Evolutionary conservation across 2,797 vertebrate genomes (phyloP).

Genomic region (Leptodactylus fallax): DNA sequence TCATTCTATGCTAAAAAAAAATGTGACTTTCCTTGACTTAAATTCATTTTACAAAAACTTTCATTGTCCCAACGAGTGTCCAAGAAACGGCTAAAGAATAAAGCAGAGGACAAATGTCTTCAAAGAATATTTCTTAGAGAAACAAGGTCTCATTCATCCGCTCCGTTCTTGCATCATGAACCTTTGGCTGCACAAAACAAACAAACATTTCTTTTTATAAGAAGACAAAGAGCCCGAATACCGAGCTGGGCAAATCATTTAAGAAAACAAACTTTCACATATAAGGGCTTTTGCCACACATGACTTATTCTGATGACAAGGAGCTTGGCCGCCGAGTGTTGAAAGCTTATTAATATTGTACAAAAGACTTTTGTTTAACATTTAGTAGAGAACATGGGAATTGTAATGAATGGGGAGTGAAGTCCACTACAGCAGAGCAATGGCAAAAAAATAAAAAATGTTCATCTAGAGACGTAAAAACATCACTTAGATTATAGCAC

Average conservation of each 20-base stretch:
- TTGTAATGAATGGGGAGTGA: conserved; percentile 71
- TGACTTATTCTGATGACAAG: conserved; percentile 80
- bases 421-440: conserved; percentile 9
- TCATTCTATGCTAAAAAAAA: not conserved
- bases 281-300: conserved; percentile 78
- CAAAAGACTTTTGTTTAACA: conserved; percentile 83
- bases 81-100: conserved; percentile 36
- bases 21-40: conserved; percentile 1
- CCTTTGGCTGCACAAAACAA: conserved; percentile 77
- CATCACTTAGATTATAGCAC: not conserved
- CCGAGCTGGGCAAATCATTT: conserved; percentile 74
- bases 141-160: conserved; percentile 73
- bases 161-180: conserved; percentile 73
- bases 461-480: not conserved
- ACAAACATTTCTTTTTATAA: conserved; percentile 81
- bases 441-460: not conserved
- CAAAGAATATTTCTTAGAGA: conserved; percentile 76
- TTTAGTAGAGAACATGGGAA: conserved; percentile 77
- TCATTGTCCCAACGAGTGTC: conserved; percentile 5
- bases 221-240: conserved; percentile 76
- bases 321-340: conserved; percentile 71
- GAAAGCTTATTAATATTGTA: conserved; percentile 81
- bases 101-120: conserved; percentile 68
- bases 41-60: conserved; percentile 11
- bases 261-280: conserved; percentile 79